phyloP scores from a whole-genome alignment of 2,888 invertebrate genomes.

The Trimorus sp. region DNA sequence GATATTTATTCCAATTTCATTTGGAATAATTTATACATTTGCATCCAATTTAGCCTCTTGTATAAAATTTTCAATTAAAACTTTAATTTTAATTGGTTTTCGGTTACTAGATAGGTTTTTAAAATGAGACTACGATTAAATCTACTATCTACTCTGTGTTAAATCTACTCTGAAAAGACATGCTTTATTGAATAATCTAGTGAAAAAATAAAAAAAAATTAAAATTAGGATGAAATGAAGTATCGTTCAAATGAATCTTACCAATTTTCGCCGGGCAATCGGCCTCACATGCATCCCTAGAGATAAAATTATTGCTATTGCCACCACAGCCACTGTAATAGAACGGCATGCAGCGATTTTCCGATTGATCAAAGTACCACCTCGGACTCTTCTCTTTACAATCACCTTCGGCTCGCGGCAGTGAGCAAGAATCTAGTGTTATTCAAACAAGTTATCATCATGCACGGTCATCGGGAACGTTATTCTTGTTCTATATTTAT shows the following conservation, averaged over 20 bases:
- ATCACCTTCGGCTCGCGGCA: conserved; percentile 88
- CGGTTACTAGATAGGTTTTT: no score
- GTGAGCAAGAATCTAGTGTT: conserved; percentile 88
- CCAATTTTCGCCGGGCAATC: conserved; percentile 91
- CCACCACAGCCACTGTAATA: conserved; percentile 96
- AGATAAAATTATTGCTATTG: conserved; percentile 92
- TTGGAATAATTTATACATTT: no score
- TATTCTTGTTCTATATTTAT: neutral
- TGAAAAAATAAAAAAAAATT: no score
- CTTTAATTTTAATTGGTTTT: no score
- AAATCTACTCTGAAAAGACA: no score
- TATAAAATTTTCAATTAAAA: no score
- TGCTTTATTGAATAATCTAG: no score
- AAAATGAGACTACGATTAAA: no score
- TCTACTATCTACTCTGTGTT: no score
- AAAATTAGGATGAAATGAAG: no score
- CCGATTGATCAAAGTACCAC: conserved; percentile 93
- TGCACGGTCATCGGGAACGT: conserved; percentile 74
- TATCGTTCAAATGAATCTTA: conserved; percentile 82
- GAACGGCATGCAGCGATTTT: conserved; percentile 95
- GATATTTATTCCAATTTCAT: no score
- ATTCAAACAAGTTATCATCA: conserved; percentile 72
- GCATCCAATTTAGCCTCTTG: no score
- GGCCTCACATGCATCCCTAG: conserved; percentile 87
- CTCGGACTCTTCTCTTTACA: conserved; percentile 89